These are phyloP conservation scores for Clepsis dumicolana DNA, from an alignment of 2,888 invertebrate genomes.

Conservation along the genomic window DNA sequence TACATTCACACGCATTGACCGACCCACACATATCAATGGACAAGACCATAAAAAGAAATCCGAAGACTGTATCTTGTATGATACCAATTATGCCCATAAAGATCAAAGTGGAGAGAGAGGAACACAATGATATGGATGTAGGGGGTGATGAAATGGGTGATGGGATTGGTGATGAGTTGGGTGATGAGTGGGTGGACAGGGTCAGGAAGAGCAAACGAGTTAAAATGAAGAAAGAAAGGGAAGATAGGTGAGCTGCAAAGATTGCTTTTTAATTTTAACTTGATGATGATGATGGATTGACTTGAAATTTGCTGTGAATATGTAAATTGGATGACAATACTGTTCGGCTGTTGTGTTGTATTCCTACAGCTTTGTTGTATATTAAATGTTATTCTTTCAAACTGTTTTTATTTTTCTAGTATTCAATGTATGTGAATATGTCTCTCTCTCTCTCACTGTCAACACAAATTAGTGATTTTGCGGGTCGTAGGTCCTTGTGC, in stretches of 20 bases:
- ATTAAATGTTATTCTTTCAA: too few relatives aligned
- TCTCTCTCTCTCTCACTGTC: too few relatives aligned
- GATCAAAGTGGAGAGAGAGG: not conserved
- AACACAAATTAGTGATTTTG: too few relatives aligned
- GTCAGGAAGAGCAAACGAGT: constrained; percentile 18
- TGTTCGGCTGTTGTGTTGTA: too few relatives aligned
- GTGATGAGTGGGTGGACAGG: constrained; percentile 16
- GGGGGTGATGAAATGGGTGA: constrained; percentile 20
- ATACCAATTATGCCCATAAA: not conserved
- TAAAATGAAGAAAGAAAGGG: constrained; percentile 37
- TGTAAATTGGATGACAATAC: too few relatives aligned
- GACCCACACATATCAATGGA: not conserved
- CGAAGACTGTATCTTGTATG: not conserved
- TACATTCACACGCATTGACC: constrained; percentile 5
- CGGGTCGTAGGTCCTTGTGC: too few relatives aligned
- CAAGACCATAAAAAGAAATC: not conserved
- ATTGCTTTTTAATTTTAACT: not conserved
- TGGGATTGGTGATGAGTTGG: not conserved
- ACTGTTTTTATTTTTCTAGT: too few relatives aligned
- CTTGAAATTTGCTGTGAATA: too few relatives aligned
- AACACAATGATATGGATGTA: not conserved
- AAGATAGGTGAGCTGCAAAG: constrained; percentile 34
- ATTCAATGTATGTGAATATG: too few relatives aligned
- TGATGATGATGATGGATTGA: not conserved
- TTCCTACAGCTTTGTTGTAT: too few relatives aligned